Conservation (phyloP, 2,888 invertebrate genomes). For the Apamea crenata region DNA sequence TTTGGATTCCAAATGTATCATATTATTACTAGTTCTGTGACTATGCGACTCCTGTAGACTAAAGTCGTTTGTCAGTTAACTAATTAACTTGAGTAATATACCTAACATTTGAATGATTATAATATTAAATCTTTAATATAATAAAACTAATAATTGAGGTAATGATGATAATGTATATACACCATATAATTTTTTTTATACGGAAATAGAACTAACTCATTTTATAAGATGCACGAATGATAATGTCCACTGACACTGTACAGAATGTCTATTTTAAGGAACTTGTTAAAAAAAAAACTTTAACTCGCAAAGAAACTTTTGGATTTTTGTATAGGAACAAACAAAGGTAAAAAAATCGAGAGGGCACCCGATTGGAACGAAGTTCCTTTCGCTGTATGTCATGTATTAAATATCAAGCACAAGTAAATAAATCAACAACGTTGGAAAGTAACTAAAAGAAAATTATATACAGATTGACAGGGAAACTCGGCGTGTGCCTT, state of each 20-base stretch:
- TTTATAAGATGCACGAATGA: neutral
- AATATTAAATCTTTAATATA: neutral
- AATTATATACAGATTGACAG: neutral
- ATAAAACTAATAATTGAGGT: constrained; percentile 17
- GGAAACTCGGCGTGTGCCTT: too few relatives aligned
- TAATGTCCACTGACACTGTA: constrained; percentile 17
- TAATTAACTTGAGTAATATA: constrained; percentile 9
- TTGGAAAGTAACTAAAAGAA: neutral
- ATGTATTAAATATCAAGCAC: neutral
- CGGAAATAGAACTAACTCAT: constrained; percentile 10
- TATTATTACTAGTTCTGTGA: neutral
- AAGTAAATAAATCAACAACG: neutral
- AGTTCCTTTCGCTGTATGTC: neutral
- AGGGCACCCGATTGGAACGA: neutral
- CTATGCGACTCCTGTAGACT: constrained; percentile 2
- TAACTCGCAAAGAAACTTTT: neutral
- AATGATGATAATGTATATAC: neutral
- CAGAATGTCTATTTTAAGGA: neutral
- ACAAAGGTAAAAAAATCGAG: neutral
- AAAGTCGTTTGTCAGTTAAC: constrained; percentile 1
- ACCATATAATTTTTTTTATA: neutral
- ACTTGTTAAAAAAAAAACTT: neutral
- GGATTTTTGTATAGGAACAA: neutral
- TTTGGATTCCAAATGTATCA: neutral
- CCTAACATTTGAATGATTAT: constrained; percentile 17